phyloP scores from a whole-genome alignment of 2,888 invertebrate species.

The Biston betularia region DNA sequence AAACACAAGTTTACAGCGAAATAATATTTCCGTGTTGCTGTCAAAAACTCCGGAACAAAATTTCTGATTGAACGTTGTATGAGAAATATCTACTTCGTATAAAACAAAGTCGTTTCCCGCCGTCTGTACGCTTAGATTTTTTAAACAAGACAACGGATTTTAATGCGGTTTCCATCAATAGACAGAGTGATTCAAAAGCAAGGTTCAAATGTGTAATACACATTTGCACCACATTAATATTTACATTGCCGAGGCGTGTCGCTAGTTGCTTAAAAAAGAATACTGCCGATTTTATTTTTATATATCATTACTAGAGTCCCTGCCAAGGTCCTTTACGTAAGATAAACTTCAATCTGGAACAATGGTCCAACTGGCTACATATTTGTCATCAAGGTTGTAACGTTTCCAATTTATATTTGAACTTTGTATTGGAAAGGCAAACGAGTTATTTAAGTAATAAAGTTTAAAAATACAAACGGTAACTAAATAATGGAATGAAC shows the following conservation, averaged over 20 bases:
- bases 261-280: neutral
- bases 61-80: neutral
- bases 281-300: neutral
- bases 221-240: too few relatives aligned
- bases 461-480: constrained; percentile 10
- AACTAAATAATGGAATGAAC: constrained; percentile 12
- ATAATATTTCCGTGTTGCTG: neutral
- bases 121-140: too few relatives aligned
- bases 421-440: constrained; percentile 40
- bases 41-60: too few relatives aligned
- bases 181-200: too few relatives aligned
- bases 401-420: constrained; percentile 35
- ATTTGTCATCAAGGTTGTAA: constrained; percentile 50
- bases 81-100: too few relatives aligned
- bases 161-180: too few relatives aligned
- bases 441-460: constrained; percentile 32
- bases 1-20: neutral
- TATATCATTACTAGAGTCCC: constrained; percentile 7
- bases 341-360: constrained; percentile 49
- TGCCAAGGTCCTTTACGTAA: constrained; percentile 32
- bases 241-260: too few relatives aligned
- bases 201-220: too few relatives aligned
- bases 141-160: too few relatives aligned
- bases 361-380: constrained; percentile 49
- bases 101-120: too few relatives aligned